Evolutionary conservation across 92 coral and sea anemone genomes (phyloP).

Genomic region (Pocillopora meandrina): DNA sequence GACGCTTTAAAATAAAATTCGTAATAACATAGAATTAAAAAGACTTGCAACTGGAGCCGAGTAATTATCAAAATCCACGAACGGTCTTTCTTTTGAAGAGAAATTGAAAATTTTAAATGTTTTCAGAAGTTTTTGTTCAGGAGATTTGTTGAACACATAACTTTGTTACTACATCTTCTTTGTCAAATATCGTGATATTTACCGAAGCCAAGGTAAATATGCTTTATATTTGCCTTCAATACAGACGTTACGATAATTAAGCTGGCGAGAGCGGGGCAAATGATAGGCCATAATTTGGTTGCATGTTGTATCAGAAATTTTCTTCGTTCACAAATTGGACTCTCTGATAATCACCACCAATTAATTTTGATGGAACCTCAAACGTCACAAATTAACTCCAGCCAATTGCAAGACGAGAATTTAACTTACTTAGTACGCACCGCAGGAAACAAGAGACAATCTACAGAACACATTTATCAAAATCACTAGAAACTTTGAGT

Average conservation of each 20-base stretch:
- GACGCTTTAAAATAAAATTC: slow-evolving; percentile 12
- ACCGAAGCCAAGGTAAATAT: slow-evolving; percentile 16
- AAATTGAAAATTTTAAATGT: neutral
- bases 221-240: slow-evolving; percentile 8
- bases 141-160: neutral
- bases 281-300: slow-evolving; percentile 25
- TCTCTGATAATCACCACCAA: slow-evolving; percentile 29
- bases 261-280: slow-evolving; percentile 28
- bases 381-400: slow-evolving; percentile 29
- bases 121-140: neutral
- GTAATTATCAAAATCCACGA: slow-evolving; percentile 3
- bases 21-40: slow-evolving; percentile 34
- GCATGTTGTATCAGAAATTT: slow-evolving; percentile 28
- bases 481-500: slow-evolving; percentile 34
- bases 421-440: slow-evolving; percentile 39
- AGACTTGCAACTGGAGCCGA: slow-evolving; percentile 1
- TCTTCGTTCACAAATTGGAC: slow-evolving; percentile 27
- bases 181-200: slow-evolving; percentile 13
- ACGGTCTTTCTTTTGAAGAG: neutral
- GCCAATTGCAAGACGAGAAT: slow-evolving; percentile 24
- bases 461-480: slow-evolving; percentile 34
- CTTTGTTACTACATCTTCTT: neutral
- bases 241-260: slow-evolving; percentile 7
- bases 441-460: slow-evolving; percentile 38
- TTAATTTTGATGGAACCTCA: slow-evolving; percentile 24